A percentile compares a stretch with the other conserved stretches of the same genome.
Evolutionary conservation across 1,140 invertebrate species (phyloP).

Genomic region (Orchestia grillus): DNA sequence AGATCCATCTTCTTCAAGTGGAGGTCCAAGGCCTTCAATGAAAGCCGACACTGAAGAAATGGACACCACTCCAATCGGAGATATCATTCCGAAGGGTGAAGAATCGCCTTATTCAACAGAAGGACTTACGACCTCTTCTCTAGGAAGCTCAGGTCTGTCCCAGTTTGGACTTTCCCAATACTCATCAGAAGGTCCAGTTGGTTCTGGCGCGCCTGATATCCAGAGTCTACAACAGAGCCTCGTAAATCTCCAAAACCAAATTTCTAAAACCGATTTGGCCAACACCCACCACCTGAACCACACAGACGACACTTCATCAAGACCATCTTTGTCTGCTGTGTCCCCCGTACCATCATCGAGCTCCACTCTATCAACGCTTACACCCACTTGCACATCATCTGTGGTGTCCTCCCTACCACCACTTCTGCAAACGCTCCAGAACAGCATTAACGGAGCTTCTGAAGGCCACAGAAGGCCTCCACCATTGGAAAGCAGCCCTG

Average conservation of each 20-base stretch:
- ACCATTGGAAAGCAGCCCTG: no score
- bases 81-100: not conserved
- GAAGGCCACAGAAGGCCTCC: not conserved
- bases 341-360: not conserved
- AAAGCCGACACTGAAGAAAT: not conserved
- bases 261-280: not conserved
- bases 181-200: not conserved
- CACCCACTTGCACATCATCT: not conserved
- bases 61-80: constrained; percentile 18
- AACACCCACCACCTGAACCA: not conserved
- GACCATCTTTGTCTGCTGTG: not conserved
- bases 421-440: constrained; percentile 20
- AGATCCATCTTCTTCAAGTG: not conserved
- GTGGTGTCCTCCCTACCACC: constrained; percentile 16
- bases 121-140: not conserved
- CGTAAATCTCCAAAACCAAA: constrained; percentile 12
- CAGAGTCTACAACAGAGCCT: constrained; percentile 37
- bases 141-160: not conserved
- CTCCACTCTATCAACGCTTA: not conserved
- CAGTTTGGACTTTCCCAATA: constrained; percentile 21
- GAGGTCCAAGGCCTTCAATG: not conserved
- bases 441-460: constrained; percentile 17
- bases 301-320: not conserved
- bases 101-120: not conserved
- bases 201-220: not conserved